Evolutionary conservation across 2,797 vertebrate genomes (phyloP).

Genomic region (Melanotaenia parkinsoni): DNA sequence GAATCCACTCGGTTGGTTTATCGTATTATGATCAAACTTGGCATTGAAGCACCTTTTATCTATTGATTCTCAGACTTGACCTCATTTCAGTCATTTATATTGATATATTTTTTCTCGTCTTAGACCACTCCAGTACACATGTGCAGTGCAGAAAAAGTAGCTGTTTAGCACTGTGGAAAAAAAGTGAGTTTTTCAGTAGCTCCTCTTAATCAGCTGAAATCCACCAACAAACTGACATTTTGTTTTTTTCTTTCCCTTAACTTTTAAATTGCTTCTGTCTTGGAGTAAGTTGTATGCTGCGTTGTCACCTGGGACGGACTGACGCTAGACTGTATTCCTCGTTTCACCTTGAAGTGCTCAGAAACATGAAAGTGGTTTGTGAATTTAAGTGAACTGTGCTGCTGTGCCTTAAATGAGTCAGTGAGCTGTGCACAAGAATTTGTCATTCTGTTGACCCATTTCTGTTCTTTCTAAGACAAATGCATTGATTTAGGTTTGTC

Average conservation of each 20-base stretch:
- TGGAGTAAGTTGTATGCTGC: not conserved
- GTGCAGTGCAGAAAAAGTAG: not conserved
- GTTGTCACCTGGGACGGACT: not conserved
- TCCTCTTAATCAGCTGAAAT: not conserved
- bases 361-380: constrained; percentile 2
- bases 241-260: not conserved
- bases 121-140: not conserved
- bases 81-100: not conserved
- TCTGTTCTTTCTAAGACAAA: constrained; percentile 17
- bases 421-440: constrained; percentile 2
- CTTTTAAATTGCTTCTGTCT: not conserved
- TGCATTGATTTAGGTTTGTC: constrained; percentile 23
- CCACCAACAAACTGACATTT: not conserved
- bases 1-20: too few species aligned
- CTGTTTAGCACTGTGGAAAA: not conserved
- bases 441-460: not conserved
- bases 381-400: constrained; percentile 15
- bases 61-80: not conserved
- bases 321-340: not conserved
- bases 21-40: too few species aligned
- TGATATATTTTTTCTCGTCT: not conserved
- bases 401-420: not conserved
- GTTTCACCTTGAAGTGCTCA: not conserved
- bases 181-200: not conserved
- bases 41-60: too few species aligned